These are phyloP conservation scores for Anthrax anthrax DNA, from an alignment of 2,888 invertebrate genomes.

Conservation along the genomic window DNA sequence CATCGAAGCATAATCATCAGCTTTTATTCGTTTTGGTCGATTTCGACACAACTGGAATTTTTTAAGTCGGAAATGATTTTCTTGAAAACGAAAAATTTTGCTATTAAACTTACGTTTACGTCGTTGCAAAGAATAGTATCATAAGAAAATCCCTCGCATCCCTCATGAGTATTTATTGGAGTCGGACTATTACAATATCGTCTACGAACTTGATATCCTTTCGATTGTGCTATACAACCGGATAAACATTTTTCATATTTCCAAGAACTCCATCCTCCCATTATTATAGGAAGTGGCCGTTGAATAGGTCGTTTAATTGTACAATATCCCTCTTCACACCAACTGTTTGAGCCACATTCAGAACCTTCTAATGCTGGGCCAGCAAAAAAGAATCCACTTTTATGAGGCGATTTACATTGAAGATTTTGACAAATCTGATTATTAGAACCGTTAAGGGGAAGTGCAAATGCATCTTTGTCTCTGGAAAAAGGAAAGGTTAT, in stretches of 20 bases:
- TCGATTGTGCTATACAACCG: constrained; percentile 48
- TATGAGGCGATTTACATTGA: constrained; percentile 55
- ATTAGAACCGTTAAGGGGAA: constrained; percentile 29
- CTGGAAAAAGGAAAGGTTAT: constrained; percentile 26
- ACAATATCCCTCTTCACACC: constrained; percentile 54
- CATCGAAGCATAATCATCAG: constrained; percentile 44
- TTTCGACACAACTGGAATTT: constrained; percentile 5
- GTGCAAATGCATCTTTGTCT: constrained; percentile 48
- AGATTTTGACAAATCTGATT: constrained; percentile 47
- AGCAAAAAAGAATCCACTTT: constrained; percentile 58
- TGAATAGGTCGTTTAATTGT: constrained; percentile 27
- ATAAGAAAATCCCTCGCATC: constrained; percentile 47
- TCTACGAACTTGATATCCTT: constrained; percentile 43
- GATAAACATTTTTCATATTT: constrained; percentile 44
- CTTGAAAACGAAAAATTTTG: too few species aligned
- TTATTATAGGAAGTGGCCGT: constrained; percentile 25
- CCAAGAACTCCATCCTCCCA: constrained; percentile 54
- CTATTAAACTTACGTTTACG: constrained; percentile 20
- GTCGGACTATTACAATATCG: constrained; percentile 42
- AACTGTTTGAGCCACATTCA: constrained; percentile 49
- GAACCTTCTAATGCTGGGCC: constrained; percentile 77
- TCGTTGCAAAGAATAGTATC: constrained; percentile 55
- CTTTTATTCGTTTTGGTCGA: constrained; percentile 36
- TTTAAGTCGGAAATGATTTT: too few species aligned
- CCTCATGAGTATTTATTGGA: constrained; percentile 37